Evolutionary conservation across 2,888 invertebrate species (phyloP).

Genomic region (Oscheius sp.): DNA sequence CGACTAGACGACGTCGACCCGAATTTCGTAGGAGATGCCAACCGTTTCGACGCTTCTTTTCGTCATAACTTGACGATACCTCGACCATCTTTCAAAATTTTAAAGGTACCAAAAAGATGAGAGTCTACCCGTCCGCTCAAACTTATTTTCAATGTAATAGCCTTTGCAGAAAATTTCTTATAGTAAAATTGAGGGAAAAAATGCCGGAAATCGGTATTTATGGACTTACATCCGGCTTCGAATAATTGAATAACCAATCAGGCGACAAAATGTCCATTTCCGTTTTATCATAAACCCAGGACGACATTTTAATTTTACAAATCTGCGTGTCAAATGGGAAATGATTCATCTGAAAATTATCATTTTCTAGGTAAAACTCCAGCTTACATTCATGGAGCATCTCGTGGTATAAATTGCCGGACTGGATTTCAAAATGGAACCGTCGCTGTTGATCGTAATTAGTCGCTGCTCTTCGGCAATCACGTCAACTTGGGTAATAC

Average conservation of each 20-base stretch:
- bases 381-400: conserved; percentile 31
- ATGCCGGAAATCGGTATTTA: no score
- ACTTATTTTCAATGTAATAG: no score
- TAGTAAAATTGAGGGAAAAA: background rate
- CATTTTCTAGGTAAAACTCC: background rate
- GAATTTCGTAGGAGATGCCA: no score
- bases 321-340: conserved; percentile 37
- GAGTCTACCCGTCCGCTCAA: no score
- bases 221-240: conserved; percentile 9
- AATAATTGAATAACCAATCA: conserved; percentile 19
- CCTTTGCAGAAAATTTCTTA: no score
- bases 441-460: conserved; percentile 19
- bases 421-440: background rate
- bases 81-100: no score
- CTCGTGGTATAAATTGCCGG: conserved; percentile 38
- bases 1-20: no score
- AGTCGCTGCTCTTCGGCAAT: conserved; percentile 19
- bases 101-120: no score
- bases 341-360: conserved; percentile 19
- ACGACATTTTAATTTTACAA: conserved; percentile 27
- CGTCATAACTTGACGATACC: no score
- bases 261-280: conserved; percentile 28
- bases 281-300: conserved; percentile 34
- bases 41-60: no score
- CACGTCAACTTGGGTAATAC: conserved; percentile 23